Conservation (phyloP, 2,797 vertebrate genomes). For the Acropternis orthonyx region DNA sequence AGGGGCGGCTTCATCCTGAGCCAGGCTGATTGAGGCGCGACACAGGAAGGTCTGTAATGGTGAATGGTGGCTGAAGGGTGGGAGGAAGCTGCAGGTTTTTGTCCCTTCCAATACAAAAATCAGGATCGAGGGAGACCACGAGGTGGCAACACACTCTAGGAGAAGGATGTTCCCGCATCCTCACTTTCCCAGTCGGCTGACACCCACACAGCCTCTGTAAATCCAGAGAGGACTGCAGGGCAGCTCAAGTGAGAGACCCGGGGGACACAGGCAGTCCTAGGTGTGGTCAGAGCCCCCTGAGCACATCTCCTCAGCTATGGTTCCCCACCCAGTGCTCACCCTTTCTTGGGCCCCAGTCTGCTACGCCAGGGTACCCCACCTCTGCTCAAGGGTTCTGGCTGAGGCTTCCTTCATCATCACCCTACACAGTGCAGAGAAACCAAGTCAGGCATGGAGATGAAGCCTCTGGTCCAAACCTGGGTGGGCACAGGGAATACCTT, state of each 20-base stretch:
- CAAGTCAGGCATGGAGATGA: rapidly evolving
- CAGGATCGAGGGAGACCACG: not conserved
- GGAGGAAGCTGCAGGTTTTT: not conserved
- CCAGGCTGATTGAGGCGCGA: not conserved
- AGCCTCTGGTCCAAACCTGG: not conserved
- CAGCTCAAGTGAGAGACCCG: not conserved
- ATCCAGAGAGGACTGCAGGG: not conserved
- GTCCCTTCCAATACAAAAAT: not conserved
- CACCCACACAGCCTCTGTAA: not conserved
- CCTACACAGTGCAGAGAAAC: not conserved
- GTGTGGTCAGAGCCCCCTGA: not conserved
- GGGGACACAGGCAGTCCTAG: not conserved
- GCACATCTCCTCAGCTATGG: not conserved
- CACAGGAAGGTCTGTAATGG: not conserved
- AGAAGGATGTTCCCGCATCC: not conserved
- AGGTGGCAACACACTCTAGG: conserved; percentile 54
- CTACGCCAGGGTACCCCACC: not conserved
- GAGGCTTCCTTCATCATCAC: not conserved
- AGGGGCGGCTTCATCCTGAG: not conserved
- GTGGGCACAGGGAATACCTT: not conserved
- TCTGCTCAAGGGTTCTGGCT: not conserved
- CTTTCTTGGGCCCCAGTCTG: rapidly evolving
- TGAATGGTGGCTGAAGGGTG: not conserved
- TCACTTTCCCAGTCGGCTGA: not conserved
- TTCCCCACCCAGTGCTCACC: not conserved